A percentile compares a stretch with the other conserved stretches of the same genome.
phyloP scores from a whole-genome alignment of 1,140 invertebrate genomes.

The Lutraria rhynchaena region DNA sequence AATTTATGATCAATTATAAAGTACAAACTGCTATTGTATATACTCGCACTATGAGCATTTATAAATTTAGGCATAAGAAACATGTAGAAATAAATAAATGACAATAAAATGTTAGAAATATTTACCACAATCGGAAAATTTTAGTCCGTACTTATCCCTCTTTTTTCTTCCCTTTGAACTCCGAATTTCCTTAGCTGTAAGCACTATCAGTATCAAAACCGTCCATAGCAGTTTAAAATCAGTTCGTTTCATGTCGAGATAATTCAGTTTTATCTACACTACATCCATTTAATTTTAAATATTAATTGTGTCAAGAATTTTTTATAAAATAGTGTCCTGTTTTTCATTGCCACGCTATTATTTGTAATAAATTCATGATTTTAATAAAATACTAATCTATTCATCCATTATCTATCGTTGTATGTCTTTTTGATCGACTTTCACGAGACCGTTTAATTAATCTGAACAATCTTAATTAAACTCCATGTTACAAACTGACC shows the following conservation, averaged over 20 bases:
- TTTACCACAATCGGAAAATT: conserved; percentile 64
- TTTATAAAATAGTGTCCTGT: neutral
- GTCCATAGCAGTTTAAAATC: conserved; percentile 36
- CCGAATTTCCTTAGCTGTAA: conserved; percentile 22
- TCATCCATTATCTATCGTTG: neutral
- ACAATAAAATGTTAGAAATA: no score
- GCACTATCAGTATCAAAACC: neutral
- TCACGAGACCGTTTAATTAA: no score
- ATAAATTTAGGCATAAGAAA: no score
- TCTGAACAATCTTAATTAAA: no score
- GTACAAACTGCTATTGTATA: no score
- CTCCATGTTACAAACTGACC: no score
- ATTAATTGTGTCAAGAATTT: neutral
- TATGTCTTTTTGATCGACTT: no score
- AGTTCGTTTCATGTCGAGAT: conserved; percentile 1
- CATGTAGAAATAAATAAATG: no score
- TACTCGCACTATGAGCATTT: no score
- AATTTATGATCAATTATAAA: no score
- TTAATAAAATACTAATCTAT: neutral
- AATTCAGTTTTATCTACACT: neutral
- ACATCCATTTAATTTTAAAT: neutral
- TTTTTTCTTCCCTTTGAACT: conserved; percentile 44
- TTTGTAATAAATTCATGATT: neutral
- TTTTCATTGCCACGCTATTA: neutral
- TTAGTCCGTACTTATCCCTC: conserved; percentile 60